phyloP scores from a whole-genome alignment of 2,797 vertebrate species.

The Florisuga fusca region DNA sequence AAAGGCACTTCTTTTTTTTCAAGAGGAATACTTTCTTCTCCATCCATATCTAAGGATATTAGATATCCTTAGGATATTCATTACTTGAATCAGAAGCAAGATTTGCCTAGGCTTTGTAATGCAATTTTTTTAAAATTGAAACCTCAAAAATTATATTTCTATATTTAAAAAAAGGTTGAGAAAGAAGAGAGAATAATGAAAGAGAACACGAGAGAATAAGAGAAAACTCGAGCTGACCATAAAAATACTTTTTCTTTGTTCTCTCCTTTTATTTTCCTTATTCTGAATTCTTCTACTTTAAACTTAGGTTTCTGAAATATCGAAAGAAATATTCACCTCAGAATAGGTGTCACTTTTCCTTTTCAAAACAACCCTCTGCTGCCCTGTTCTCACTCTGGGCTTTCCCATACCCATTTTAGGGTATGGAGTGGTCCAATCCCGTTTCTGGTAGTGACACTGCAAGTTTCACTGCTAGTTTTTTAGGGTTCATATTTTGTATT shows the following conservation, averaged over 20 bases:
- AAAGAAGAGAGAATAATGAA: not conserved
- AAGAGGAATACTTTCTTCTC: not conserved
- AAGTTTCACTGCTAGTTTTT: not conserved
- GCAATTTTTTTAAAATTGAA: not conserved
- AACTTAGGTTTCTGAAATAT: not conserved
- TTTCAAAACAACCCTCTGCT: not conserved
- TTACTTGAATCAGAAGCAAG: not conserved
- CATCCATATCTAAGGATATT: not conserved
- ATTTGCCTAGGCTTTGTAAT: not conserved
- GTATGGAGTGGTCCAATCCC: not conserved
- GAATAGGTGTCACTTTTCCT: not conserved
- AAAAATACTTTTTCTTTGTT: not conserved
- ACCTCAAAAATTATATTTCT: not conserved
- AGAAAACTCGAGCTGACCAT: not conserved
- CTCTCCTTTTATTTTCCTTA: not conserved
- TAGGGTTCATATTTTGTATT: not conserved
- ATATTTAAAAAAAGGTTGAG: not conserved
- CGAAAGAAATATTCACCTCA: not conserved
- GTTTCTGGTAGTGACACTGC: not conserved
- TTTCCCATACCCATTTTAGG: not conserved
- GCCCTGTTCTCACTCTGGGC: not conserved
- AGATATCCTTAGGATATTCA: too few species aligned
- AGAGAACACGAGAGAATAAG: not conserved
- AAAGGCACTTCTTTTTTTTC: not conserved
- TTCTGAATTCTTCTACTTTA: not conserved